phyloP scores from a whole-genome alignment of 2,797 vertebrate genomes.

The Syngnathus rostellatus region DNA sequence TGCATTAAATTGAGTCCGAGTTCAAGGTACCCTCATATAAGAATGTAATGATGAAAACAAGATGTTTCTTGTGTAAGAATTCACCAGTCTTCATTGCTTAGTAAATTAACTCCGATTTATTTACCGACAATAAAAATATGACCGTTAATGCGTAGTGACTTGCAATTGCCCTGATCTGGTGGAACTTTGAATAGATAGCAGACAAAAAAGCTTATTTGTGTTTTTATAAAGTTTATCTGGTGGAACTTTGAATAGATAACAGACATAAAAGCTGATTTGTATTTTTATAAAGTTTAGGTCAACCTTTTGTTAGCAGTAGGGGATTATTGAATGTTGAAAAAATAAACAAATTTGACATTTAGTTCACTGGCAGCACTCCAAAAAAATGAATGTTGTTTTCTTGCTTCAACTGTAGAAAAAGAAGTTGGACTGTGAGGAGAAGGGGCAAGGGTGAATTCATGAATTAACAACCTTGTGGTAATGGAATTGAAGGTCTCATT shows the following conservation, averaged over 20 bases:
- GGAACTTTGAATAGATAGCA: too few relatives aligned
- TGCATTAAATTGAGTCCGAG: too few relatives aligned
- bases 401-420: conserved; percentile 28
- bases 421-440: conserved; percentile 24
- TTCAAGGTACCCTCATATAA: too few relatives aligned
- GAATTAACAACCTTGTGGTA: conserved; percentile 64
- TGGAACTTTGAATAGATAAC: too few relatives aligned
- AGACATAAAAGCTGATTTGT: background rate
- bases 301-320: background rate
- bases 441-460: conserved; percentile 48
- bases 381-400: conserved; percentile 37
- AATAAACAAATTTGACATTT: background rate
- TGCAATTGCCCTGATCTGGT: too few relatives aligned
- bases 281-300: background rate
- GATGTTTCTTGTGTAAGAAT: too few relatives aligned
- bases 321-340: background rate
- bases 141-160: too few relatives aligned
- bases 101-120: too few relatives aligned
- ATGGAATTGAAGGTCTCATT: conserved; percentile 64
- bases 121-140: too few relatives aligned
- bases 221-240: background rate
- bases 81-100: too few relatives aligned
- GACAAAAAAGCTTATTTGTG: background rate
- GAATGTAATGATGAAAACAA: too few relatives aligned
- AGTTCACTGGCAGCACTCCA: conserved; percentile 29